Conservation (phyloP, 2,797 vertebrate genomes). For the Paedocypris micromegethes region DNA sequence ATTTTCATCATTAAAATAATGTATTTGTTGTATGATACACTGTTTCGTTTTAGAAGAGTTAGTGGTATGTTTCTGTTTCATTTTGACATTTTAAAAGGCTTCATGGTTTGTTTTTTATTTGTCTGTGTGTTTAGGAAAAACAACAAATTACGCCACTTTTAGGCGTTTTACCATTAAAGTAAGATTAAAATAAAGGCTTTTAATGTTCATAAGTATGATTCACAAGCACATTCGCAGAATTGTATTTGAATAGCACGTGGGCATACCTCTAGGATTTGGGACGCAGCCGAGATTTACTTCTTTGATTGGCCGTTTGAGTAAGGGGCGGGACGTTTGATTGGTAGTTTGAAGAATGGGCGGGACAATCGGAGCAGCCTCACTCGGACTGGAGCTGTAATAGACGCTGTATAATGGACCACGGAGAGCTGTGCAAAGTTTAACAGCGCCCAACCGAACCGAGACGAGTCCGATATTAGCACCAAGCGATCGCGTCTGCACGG, state of each 20-base stretch:
- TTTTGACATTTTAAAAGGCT: too few relatives aligned
- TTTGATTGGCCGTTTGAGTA: neutral
- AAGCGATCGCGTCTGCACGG: neutral
- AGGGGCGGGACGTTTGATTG: neutral
- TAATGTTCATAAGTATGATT: too few relatives aligned
- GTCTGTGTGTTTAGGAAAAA: too few relatives aligned
- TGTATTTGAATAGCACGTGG: neutral
- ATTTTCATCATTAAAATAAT: too few relatives aligned
- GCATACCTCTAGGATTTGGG: neutral
- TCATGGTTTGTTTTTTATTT: too few relatives aligned
- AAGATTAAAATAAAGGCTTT: too few relatives aligned
- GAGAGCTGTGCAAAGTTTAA: neutral
- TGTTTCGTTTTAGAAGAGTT: too few relatives aligned
- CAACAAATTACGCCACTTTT: too few relatives aligned
- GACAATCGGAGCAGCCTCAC: constrained; percentile 1
- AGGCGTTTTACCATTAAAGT: too few relatives aligned
- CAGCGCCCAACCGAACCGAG: neutral
- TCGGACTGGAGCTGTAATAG: neutral
- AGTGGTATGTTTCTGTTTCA: too few relatives aligned
- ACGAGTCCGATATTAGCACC: neutral
- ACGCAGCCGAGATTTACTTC: neutral
- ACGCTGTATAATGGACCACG: constrained; percentile 11
- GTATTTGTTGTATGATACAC: too few relatives aligned
- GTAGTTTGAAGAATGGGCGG: constrained; percentile 20
- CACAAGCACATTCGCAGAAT: too few relatives aligned